These are phyloP conservation scores for Lithobius niger DNA, from an alignment of 1,140 invertebrate species.

Conservation along the genomic window DNA sequence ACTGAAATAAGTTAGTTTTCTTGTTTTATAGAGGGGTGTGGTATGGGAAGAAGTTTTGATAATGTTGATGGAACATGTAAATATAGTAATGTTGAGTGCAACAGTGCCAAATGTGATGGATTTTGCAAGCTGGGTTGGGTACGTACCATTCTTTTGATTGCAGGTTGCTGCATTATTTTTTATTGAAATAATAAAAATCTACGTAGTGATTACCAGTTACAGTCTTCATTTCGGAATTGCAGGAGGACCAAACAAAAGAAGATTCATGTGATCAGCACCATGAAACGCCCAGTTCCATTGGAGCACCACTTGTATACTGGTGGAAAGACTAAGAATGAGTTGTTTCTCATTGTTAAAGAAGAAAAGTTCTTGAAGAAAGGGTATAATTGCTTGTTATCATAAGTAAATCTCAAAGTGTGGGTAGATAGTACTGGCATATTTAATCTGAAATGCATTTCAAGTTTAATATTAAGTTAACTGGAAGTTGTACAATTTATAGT, in stretches of 20 bases:
- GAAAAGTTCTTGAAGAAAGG: too few species aligned
- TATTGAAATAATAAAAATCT: constrained; percentile 12
- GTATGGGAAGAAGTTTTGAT: constrained; percentile 99
- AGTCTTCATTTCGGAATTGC: constrained; percentile 14
- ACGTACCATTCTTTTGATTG: constrained; percentile 19
- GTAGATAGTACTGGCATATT: too few species aligned
- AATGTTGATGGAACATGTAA: constrained; percentile 82
- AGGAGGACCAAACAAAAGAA: constrained; percentile 73
- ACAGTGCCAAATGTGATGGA: constrained; percentile 95
- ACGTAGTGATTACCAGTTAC: constrained; percentile 8
- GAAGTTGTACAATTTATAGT: too few species aligned
- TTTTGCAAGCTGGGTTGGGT: constrained; percentile 95
- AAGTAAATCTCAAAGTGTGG: too few species aligned
- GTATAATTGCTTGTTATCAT: too few species aligned
- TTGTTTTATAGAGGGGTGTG: constrained; percentile 62
- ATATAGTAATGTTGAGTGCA: constrained; percentile 92
- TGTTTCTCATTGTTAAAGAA: constrained; percentile 69
- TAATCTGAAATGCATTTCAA: too few species aligned
- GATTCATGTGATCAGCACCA: constrained; percentile 88
- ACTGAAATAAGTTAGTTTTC: too few species aligned
- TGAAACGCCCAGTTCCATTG: constrained; percentile 85
- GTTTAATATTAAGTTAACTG: too few species aligned
- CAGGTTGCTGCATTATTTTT: neutral
- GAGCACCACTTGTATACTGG: constrained; percentile 86
- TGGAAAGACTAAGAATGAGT: constrained; percentile 63